A percentile compares a stretch with the other conserved stretches of the same genome.
phyloP scores from a whole-genome alignment of 2,797 vertebrate genomes.

The Oreortyx pictus region DNA sequence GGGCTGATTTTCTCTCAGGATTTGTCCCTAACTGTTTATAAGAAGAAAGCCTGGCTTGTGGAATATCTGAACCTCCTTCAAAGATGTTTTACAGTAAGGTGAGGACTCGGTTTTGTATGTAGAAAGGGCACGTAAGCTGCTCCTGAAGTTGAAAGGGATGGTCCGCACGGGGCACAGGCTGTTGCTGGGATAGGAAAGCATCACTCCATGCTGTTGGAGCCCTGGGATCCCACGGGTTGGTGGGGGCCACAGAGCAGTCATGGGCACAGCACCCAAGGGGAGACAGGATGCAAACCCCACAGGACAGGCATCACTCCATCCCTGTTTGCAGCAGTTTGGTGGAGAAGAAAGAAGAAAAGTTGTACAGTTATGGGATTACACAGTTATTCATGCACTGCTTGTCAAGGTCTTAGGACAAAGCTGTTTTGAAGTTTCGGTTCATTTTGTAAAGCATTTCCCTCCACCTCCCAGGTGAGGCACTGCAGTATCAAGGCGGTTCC shows the following conservation, averaged over 20 bases:
- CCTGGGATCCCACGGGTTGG: background rate
- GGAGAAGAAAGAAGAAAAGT: background rate
- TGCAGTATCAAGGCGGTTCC: too few relatives aligned
- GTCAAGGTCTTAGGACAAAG: background rate
- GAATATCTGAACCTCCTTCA: background rate
- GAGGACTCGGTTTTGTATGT: background rate
- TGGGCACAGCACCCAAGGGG: background rate
- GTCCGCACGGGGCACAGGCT: accelerated
- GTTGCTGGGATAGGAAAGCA: background rate
- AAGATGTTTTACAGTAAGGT: background rate
- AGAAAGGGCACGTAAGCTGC: background rate
- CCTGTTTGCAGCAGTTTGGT: background rate
- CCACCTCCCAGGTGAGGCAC: background rate
- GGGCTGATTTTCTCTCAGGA: constrained; percentile 32
- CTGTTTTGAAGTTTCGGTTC: accelerated
- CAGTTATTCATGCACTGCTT: background rate
- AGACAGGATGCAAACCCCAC: accelerated
- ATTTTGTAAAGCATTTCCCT: background rate
- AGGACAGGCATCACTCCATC: background rate
- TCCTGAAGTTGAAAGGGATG: background rate
- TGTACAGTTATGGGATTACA: accelerated
- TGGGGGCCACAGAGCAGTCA: background rate
- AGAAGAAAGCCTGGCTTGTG: constrained; percentile 36
- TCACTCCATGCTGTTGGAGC: background rate
- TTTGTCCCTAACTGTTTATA: constrained; percentile 39